Evolutionary conservation across 2,113 vertebrate genomes (phyloP).

Genomic region (Rhynchopsitta pachyrhyncha): DNA sequence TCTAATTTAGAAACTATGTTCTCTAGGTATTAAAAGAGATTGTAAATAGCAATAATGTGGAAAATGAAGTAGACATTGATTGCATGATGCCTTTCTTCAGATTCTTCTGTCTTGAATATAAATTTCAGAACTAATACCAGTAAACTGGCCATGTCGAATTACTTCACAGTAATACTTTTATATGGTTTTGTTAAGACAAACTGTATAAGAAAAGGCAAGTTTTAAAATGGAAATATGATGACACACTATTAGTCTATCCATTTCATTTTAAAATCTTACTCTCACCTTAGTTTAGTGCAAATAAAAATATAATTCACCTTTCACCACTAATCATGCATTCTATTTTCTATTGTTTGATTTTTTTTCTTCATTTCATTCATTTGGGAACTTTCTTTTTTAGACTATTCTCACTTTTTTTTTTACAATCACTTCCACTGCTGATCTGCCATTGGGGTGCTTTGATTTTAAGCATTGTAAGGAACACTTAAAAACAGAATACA

Average conservation of each 20-base stretch:
- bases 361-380: background rate
- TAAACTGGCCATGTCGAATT: background rate
- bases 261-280: background rate
- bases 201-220: background rate
- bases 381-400: background rate
- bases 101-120: background rate
- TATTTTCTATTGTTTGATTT: background rate
- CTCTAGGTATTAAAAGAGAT: background rate
- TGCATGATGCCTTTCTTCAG: background rate
- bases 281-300: background rate
- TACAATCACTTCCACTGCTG: background rate
- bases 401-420: background rate
- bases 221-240: background rate
- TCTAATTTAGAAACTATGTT: conserved; percentile 29
- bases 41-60: background rate
- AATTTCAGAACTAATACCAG: background rate
- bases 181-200: background rate
- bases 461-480: background rate
- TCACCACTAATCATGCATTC: background rate
- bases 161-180: background rate
- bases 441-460: background rate
- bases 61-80: background rate
- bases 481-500: background rate
- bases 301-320: background rate
- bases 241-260: background rate